Base-by-base conservation (phyloP, 2,797 vertebrate genomes). In the Danionella dracula region DNA sequence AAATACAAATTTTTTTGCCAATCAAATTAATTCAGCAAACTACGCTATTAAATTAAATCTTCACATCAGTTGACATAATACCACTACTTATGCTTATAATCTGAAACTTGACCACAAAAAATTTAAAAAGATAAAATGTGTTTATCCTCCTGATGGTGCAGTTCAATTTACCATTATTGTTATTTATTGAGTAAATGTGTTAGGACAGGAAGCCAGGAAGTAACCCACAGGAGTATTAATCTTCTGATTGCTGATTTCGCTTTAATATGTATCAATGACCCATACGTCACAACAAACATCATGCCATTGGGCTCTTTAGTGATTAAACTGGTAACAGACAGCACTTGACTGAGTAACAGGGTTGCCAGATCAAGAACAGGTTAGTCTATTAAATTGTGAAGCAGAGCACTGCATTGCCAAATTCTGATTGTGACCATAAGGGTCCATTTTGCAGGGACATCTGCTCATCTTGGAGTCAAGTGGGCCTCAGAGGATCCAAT, bases 381-480 rank as follows among this genome's bases (percentile, higher is more conserved):
- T 87, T 88, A 87, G 85, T 84, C 82, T 82, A 80, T 84, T 90
- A 89, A 89, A 88, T 88, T 65, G 50, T 81, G 81, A 76, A 88
- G 82, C 80, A 67, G 76, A 84, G 83, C 83, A 78, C 75, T 9
- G 20, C 73, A 63, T 81, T 88, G 85, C 86, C 88, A 89, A 85
- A 83, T 81, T 86, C 82, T 77, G 82, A 84, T 82, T 82, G 84
- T 82, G 81, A 87, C 85, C 87, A 88, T 85, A 85, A 85, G 85
- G 85, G 81, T 78, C 77, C 82, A 69, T 90, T 89, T 88, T 89
- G 69, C 86, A 76, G 78, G 81, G 86, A 88, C 88, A 90, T 91
- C 88, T 91, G 89, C 83, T 88, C 83, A 80, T 84, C 77, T 83
- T 79, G 81, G 84, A 83, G 80, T 85, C 79, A 81, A 87, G 83